Evolutionary conservation across 2,888 invertebrate genomes (phyloP), one percentile per base, ranked within the genome.

Genomic region (Limnephilus auricula): DNA sequence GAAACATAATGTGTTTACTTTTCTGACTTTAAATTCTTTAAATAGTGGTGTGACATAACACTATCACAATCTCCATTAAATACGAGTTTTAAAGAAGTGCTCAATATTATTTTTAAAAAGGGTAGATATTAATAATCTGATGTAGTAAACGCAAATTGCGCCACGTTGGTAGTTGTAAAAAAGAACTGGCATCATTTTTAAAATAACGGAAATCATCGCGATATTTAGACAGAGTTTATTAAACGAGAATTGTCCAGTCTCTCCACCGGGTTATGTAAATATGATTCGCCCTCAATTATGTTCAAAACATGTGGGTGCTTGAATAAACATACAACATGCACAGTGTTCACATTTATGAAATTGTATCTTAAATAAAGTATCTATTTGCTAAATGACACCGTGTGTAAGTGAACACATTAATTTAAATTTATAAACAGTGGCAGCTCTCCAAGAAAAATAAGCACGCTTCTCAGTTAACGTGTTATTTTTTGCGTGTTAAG

Each of bases 371-470:
- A 65, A 65, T 65, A 65, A 65, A 25, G 9, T n/a, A 65, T 65
- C 65, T n/a, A 65, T 25, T 65, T 65, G 65, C 65, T 65, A 65
- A 65, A 65, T 65, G 65, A 65, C 65, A 65, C n/a, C 4, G 50
- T n/a, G n/a, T 65, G 65, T n/a, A 65, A 65, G 65, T n/a, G 65
- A 65, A 65, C 25, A 65, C n/a, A 65, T 80, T 32, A 5, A 80
- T 80, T 80, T 32, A 31, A 80, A 80, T 85, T 12, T 30, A 40
- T 32, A 45, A 37, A 40, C 37, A 85, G 84, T 85, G 84, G 84
- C 84, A 85, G 40, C 0, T 85, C 30, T 85, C 84, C 84, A 85
- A 85, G 84, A 85, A 40, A 85, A 85, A 85, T 85, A 85, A 25
- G 15, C 40, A 45, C 45, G 30, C 10, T 13, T 45, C n/a, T 85